These are phyloP conservation scores for Cynopterus sphinx DNA, from an alignment of 2,797 vertebrate species.

Conservation along the genomic window DNA sequence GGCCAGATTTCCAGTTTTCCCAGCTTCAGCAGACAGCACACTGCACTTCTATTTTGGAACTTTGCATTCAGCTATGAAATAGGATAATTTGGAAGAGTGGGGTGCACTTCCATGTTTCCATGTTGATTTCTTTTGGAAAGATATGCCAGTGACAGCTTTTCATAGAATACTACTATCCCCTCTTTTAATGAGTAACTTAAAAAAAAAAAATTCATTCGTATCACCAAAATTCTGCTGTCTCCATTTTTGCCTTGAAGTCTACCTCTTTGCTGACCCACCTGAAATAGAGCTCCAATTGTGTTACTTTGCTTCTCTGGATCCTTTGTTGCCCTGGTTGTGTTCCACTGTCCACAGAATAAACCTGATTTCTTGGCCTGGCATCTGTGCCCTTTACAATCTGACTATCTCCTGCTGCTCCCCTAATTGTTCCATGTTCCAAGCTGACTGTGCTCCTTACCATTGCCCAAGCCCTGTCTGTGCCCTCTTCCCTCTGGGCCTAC, in stretches of 20 bases:
- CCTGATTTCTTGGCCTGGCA: background rate
- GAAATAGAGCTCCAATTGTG: background rate
- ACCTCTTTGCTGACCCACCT: no score
- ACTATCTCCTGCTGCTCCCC: slow-evolving; percentile 41
- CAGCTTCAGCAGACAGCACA: background rate
- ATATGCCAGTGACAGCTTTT: background rate
- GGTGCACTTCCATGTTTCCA: background rate
- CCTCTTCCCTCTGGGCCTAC: slow-evolving; percentile 55
- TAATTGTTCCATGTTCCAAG: slow-evolving; percentile 66
- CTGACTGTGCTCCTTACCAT: slow-evolving; percentile 17
- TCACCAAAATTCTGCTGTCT: background rate
- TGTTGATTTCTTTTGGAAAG: slow-evolving; percentile 8
- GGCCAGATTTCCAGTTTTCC: background rate
- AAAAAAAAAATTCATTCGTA: background rate
- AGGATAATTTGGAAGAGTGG: background rate
- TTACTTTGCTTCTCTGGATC: background rate
- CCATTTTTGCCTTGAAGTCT: background rate
- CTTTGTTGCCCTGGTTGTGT: background rate
- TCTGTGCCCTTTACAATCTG: slow-evolving; percentile 52
- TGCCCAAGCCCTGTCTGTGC: slow-evolving; percentile 35
- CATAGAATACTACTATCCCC: background rate
- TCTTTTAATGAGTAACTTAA: background rate
- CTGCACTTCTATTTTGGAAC: background rate
- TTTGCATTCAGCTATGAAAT: slow-evolving; percentile 12
- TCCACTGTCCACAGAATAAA: background rate